Percentiles rank a stretch among this genome's conserved stretches.
These are phyloP conservation scores for Sinosuthora webbiana DNA, from an alignment of 2,113 vertebrate genomes.

Conservation along the genomic window DNA sequence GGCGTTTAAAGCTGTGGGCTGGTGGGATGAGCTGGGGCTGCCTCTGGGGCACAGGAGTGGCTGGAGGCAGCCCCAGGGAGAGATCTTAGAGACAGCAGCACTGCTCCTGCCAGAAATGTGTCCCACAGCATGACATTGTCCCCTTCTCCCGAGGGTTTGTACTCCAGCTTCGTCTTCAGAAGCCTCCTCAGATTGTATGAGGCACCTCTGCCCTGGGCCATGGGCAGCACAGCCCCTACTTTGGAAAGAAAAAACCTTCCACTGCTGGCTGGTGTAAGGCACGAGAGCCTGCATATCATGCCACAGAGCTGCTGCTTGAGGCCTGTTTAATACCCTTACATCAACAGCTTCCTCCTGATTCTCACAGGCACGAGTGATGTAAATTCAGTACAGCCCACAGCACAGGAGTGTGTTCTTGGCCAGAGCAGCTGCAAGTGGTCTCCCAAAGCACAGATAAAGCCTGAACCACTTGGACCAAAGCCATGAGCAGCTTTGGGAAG, in stretches of 20 bases:
- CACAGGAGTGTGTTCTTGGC: neutral
- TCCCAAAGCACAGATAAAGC: neutral
- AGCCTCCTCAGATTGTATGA: neutral
- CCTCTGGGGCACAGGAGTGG: neutral
- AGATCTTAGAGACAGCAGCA: neutral
- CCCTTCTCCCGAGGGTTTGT: neutral
- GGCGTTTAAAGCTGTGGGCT: neutral
- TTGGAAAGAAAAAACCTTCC: neutral
- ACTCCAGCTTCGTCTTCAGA: neutral
- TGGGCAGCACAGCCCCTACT: neutral
- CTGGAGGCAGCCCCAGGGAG: neutral
- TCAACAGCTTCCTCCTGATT: neutral
- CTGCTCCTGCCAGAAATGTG: neutral
- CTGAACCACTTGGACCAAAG: neutral
- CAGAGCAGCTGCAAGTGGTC: slow-evolving; percentile 9
- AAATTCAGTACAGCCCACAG: neutral
- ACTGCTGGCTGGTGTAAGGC: neutral
- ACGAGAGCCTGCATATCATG: neutral
- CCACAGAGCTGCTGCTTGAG: neutral
- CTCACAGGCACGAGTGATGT: neutral
- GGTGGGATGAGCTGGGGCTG: neutral
- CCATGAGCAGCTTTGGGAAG: neutral
- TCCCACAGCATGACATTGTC: neutral
- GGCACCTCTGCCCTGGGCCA: neutral
- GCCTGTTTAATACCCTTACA: neutral